Conservation (phyloP, 1,140 invertebrate genomes). For the Temnothorax curvispinosus region DNA sequence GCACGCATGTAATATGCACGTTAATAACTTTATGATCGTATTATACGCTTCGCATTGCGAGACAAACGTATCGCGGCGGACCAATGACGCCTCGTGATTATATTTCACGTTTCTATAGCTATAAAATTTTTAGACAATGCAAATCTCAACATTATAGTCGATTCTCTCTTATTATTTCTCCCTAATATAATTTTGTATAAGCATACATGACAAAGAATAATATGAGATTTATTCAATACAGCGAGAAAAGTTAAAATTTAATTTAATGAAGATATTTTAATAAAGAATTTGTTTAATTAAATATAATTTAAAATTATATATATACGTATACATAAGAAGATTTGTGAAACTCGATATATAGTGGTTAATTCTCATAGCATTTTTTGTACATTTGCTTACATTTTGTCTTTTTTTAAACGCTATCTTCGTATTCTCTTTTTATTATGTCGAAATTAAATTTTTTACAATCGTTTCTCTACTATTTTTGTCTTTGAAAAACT, state of each 20-base stretch:
- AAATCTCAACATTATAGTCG: not conserved
- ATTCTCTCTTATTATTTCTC: not conserved
- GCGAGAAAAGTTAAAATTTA: not conserved
- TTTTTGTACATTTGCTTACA: not conserved
- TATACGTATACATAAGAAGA: too few species aligned
- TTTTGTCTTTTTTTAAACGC: not conserved
- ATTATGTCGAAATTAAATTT: not conserved
- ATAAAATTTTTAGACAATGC: constrained; percentile 25
- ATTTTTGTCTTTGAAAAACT: not conserved
- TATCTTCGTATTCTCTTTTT: not conserved
- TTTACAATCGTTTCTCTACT: not conserved
- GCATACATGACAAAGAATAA: not conserved
- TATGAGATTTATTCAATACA: not conserved
- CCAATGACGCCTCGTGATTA: constrained; percentile 45
- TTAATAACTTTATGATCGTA: constrained; percentile 21
- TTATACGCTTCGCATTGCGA: constrained; percentile 13
- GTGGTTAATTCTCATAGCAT: not conserved
- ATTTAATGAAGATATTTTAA: not conserved
- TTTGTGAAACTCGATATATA: not conserved
- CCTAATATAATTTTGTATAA: not conserved
- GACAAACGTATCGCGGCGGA: constrained; percentile 28
- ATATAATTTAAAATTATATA: too few species aligned
- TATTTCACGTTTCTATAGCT: not conserved
- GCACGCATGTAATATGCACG: not conserved
- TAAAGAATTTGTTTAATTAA: not conserved